These are phyloP conservation scores for Acronicta alni DNA, from an alignment of 2,888 invertebrate genomes.

Conservation along the genomic window DNA sequence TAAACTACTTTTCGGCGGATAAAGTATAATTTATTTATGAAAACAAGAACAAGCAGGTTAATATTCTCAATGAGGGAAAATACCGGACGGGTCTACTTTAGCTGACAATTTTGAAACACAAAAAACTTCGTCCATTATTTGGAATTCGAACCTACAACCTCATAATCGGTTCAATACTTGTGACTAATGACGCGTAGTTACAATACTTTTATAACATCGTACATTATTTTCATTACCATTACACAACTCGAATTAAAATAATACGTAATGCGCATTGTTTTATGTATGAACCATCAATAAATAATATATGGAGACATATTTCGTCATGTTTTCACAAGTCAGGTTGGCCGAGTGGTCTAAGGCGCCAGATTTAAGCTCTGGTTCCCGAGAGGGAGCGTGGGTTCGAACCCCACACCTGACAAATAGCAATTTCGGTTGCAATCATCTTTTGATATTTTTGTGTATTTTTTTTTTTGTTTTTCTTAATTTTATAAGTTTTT, in stretches of 20 bases:
- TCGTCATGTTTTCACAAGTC: slow-evolving; percentile 68
- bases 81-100: no score
- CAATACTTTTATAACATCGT: neutral
- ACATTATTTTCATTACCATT: neutral
- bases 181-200: no score
- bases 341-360: slow-evolving; percentile 96
- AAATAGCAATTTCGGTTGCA: slow-evolving; percentile 40
- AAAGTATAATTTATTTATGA: no score
- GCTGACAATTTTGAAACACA: no score
- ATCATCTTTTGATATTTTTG: slow-evolving; percentile 2
- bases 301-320: slow-evolving; percentile 1
- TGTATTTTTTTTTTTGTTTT: neutral
- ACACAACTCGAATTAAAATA: neutral
- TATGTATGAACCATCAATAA: slow-evolving; percentile 13
- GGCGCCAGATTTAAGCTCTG: slow-evolving; percentile 96
- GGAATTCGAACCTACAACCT: no score
- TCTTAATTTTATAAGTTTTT: neutral
- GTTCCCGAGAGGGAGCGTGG: slow-evolving; percentile 95
- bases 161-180: no score
- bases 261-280: neutral
- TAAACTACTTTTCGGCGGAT: no score
- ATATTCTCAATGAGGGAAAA: no score
- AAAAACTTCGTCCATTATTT: no score
- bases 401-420: slow-evolving; percentile 95
- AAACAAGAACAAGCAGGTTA: no score